Evolutionary conservation across 2,888 invertebrate genomes (phyloP), one percentile per base, ranked within the genome.

Genomic region (Tipula unca): DNA sequence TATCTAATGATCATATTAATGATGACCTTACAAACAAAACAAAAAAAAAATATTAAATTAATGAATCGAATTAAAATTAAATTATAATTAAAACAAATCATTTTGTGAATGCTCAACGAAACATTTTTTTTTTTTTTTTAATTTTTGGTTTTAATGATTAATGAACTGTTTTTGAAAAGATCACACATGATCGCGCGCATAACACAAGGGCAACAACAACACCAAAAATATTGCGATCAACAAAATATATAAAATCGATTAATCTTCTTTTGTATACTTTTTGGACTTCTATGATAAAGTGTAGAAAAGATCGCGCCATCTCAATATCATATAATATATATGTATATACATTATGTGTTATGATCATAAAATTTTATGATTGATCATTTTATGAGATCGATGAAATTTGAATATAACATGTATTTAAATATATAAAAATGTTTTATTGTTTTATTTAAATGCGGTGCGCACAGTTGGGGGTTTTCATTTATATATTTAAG

Each of bases 11-110:
- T 69, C 69, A 69, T 69, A 69, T 69, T 69, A 69, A 69, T 69
- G 69, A 69, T 69, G 25, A 69, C 25, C 10, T 17, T 10, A 39
- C 48, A 54, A 17, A 69, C 69, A 69, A 20, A 48, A n/a, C 5
- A 17, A 48, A 48, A 48, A 48, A 48, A 48, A 42, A n/a, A 3
- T 3, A 25, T 25, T 69, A 69, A 25, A 69, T 69, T 69, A 69
- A 69, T 69, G 69, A 69, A 69, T 69, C 69, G 69, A 69, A 69
- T 69, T 69, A 69, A 69, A 69, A 69, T 69, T 69, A 69, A 69
- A 69, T 69, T 69, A 69, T 69, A 69, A 69, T 69, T 69, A 69
- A 69, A 69, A 69, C 69, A 69, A 69, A 69, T 69, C 69, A 69
- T 69, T 69, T 69, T 25, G 69, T 69, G 8, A 69, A 69, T 69